Conservation (phyloP, 2,113 vertebrate genomes). For the Ondatra zibethicus region DNA sequence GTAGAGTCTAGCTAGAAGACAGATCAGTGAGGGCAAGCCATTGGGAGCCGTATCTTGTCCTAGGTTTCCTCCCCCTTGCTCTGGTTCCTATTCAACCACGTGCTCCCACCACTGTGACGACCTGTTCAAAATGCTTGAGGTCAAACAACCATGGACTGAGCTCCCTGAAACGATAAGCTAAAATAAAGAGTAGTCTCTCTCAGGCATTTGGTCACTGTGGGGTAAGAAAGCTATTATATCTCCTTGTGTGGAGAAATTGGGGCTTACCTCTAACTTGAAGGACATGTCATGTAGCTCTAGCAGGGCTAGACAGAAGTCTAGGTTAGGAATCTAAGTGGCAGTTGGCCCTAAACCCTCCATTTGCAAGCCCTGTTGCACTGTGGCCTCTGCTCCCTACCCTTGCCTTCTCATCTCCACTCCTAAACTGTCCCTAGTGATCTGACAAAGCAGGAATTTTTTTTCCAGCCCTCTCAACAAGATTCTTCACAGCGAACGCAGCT, state of each 20-base stretch:
- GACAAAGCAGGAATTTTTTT: conserved; percentile 74
- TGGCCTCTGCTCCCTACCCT: background rate
- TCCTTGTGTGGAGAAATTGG: conserved; percentile 81
- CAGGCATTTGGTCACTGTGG: background rate
- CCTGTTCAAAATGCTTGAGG: background rate
- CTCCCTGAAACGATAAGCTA: background rate
- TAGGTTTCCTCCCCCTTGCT: background rate
- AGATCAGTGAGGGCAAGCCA: background rate
- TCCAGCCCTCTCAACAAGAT: conserved; percentile 75
- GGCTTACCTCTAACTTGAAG: conserved; percentile 86
- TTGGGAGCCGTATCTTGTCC: too few relatives aligned
- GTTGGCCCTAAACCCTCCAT: conserved; percentile 80
- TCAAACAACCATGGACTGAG: background rate
- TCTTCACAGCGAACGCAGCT: conserved; percentile 78
- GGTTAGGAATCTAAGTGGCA: conserved; percentile 80
- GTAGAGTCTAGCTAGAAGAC: background rate
- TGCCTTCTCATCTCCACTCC: background rate
- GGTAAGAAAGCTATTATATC: background rate
- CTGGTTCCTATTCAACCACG: background rate
- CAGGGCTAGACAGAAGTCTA: conserved; percentile 75
- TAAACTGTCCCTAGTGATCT: conserved; percentile 56
- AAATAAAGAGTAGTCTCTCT: background rate
- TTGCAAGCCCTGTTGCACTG: too few relatives aligned
- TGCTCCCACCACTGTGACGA: background rate
- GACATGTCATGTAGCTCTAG: conserved; percentile 79